Percentiles rank a stretch among this genome's conserved stretches.
Conservation (phyloP, 2,113 vertebrate species). For the Hippocampus barbouri region DNA sequence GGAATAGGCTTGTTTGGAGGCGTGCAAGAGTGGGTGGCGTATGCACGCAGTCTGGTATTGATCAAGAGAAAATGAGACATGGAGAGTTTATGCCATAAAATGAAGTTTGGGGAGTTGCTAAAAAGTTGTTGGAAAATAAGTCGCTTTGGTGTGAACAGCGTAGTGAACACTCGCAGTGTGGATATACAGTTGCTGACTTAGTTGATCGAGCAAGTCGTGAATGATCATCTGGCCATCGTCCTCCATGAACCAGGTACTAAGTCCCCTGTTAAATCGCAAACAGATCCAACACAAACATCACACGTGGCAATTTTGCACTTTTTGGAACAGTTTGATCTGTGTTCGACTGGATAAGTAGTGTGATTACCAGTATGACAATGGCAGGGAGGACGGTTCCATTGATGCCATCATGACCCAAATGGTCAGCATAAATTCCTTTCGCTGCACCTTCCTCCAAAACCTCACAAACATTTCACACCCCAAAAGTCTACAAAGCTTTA, state of each 20-base stretch:
- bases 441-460: neutral
- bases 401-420: neutral
- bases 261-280: too few relatives aligned
- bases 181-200: too few relatives aligned
- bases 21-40: constrained; percentile 58
- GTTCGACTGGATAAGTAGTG: neutral
- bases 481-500: neutral
- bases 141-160: too few relatives aligned
- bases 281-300: too few relatives aligned
- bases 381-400: neutral
- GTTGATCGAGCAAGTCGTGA: too few relatives aligned
- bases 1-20: constrained; percentile 70
- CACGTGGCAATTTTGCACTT: too few relatives aligned
- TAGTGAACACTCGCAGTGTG: neutral
- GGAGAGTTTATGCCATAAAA: constrained; percentile 50
- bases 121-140: constrained; percentile 24
- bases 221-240: too few relatives aligned
- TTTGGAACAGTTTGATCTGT: too few relatives aligned
- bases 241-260: too few relatives aligned
- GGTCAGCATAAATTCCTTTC: neutral
- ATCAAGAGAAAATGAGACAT: constrained; percentile 66
- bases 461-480: neutral
- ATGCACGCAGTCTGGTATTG: constrained; percentile 67
- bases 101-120: constrained; percentile 48
- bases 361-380: neutral